These are phyloP conservation scores for Sebastes dallii DNA, from an alignment of 2,797 vertebrate species.

Conservation along the genomic window DNA sequence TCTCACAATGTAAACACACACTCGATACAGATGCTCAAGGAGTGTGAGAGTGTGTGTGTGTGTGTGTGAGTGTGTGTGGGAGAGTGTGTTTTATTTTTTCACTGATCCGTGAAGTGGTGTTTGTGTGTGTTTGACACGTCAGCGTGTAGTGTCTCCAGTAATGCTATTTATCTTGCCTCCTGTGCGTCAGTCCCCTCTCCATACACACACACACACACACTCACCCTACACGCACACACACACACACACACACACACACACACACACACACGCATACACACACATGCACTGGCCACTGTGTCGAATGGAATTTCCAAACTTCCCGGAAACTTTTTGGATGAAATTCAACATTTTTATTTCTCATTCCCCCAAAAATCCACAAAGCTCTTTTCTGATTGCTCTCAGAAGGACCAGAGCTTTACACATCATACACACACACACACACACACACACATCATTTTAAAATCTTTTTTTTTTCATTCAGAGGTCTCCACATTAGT, in stretches of 20 bases:
- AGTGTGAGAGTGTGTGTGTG: conserved; percentile 3
- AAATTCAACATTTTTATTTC: conserved; percentile 68
- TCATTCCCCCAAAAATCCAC: conserved; percentile 58
- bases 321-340: conserved; percentile 79
- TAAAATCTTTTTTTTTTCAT: conserved; percentile 4
- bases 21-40: neutral
- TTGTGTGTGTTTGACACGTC: conserved; percentile 71
- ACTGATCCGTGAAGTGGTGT: conserved; percentile 46
- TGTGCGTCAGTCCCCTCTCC: conserved; percentile 56
- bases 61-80: conserved; percentile 2
- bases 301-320: conserved; percentile 80
- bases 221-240: conserved; percentile 14
- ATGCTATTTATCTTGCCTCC: conserved; percentile 58
- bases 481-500: conserved; percentile 35
- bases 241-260: conserved; percentile 1
- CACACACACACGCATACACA: conserved; percentile 15
- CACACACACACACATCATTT: conserved; percentile 4
- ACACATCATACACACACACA: neutral
- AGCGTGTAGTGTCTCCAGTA: conserved; percentile 51
- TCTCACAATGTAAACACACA: neutral
- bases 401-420: conserved; percentile 20
- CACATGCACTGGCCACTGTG: conserved; percentile 49
- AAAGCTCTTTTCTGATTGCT: conserved; percentile 56
- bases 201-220: conserved; percentile 10
- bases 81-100: conserved; percentile 33